These are phyloP conservation scores for Entomyzon cyanotis DNA, from an alignment of 2,113 vertebrate genomes.

Conservation along the genomic window DNA sequence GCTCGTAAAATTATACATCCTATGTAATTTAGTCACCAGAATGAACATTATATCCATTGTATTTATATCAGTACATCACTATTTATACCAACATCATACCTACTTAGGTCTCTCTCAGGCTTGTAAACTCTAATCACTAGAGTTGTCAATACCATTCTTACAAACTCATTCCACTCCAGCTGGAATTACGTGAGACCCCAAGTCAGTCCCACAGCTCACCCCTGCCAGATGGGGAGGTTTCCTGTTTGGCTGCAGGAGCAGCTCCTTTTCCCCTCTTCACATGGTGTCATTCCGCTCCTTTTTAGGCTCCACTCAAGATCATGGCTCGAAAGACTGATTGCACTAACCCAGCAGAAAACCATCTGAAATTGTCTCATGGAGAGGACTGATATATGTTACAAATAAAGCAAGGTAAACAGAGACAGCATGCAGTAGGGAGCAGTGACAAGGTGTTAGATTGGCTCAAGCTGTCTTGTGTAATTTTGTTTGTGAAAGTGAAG, in stretches of 20 bases:
- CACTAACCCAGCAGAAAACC: constrained; percentile 9
- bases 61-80: background rate
- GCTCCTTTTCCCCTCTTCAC: background rate
- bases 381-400: constrained; percentile 30
- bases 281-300: background rate
- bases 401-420: constrained; percentile 54
- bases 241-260: background rate
- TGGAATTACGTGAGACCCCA: background rate
- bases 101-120: background rate
- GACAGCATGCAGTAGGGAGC: constrained; percentile 51
- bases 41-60: background rate
- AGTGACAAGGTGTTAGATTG: constrained; percentile 62
- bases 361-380: constrained; percentile 12
- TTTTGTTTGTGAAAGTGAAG: constrained; percentile 42
- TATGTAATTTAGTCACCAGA: background rate
- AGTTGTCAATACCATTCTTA: background rate
- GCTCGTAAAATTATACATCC: background rate
- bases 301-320: background rate
- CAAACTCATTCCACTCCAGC: background rate
- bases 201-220: background rate
- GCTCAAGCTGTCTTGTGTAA: constrained; percentile 64
- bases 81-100: background rate
- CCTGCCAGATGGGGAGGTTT: background rate
- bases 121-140: background rate
- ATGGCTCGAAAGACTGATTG: background rate